These are phyloP conservation scores for Puntigrus tetrazona DNA, from an alignment of 2,113 vertebrate species.

Conservation along the genomic window DNA sequence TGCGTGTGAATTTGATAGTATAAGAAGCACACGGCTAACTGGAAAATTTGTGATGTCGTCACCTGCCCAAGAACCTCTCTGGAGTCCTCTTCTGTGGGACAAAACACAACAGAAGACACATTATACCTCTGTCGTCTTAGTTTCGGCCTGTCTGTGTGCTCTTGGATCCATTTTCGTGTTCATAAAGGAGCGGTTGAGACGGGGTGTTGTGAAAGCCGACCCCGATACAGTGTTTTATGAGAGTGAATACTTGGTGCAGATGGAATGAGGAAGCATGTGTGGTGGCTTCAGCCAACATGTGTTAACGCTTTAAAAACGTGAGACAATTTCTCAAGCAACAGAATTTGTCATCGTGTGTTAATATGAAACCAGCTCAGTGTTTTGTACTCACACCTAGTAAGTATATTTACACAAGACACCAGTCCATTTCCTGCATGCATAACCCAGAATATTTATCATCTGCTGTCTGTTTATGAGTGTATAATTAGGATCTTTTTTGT, in stretches of 20 bases:
- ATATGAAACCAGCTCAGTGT: background rate
- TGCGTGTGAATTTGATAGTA: background rate
- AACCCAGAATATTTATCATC: constrained; percentile 11
- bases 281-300: constrained; percentile 3
- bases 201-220: constrained; percentile 18
- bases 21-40: background rate
- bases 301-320: background rate
- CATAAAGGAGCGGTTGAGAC: background rate
- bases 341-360: constrained; percentile 12
- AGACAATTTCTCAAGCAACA: constrained; percentile 12
- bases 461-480: background rate
- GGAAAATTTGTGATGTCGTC: background rate
- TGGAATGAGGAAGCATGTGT: constrained; percentile 48
- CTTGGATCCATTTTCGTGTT: constrained; percentile 13
- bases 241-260: background rate
- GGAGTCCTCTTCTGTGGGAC: background rate
- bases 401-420: constrained; percentile 16
- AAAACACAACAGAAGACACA: constrained; percentile 27
- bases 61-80: background rate
- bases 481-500: constrained; percentile 38
- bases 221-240: constrained; percentile 14
- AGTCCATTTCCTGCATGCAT: constrained; percentile 17
- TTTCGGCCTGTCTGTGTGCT: constrained; percentile 33
- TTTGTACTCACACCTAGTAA: constrained; percentile 20
- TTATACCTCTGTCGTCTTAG: constrained; percentile 7